Conservation (phyloP, 2,888 invertebrate genomes). For the Lasioglossum villosulum region DNA sequence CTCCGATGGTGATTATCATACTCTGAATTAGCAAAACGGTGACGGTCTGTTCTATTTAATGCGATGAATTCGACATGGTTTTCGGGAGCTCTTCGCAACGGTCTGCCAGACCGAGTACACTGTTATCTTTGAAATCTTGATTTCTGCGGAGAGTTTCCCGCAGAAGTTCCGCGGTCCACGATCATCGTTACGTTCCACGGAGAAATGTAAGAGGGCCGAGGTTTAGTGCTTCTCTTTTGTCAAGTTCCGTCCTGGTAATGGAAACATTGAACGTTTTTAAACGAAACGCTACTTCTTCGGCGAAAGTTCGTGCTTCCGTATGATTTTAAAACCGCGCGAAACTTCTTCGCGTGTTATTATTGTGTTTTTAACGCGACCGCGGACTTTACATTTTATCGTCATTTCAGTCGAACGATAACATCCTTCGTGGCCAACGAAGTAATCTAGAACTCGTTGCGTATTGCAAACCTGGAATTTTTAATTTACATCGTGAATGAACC, state of each 20-base stretch:
- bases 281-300: neutral
- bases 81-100: neutral
- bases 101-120: neutral
- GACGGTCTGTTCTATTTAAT: neutral
- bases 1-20: neutral
- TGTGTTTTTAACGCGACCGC: neutral
- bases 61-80: neutral
- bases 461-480: too few relatives aligned
- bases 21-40: neutral
- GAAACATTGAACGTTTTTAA: conserved; percentile 9
- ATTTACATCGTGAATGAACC: too few relatives aligned
- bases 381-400: neutral
- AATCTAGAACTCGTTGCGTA: too few relatives aligned
- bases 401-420: neutral
- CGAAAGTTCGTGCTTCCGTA: neutral
- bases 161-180: too few relatives aligned
- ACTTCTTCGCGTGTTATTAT: neutral
- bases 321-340: neutral
- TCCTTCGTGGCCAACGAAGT: too few relatives aligned
- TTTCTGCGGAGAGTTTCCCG: neutral
- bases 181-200: too few relatives aligned
- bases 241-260: neutral
- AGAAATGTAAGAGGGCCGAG: neutral
- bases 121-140: neutral
- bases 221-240: neutral